phyloP scores from a whole-genome alignment of 1,140 invertebrate species.

The Conopomorpha cramerella region DNA sequence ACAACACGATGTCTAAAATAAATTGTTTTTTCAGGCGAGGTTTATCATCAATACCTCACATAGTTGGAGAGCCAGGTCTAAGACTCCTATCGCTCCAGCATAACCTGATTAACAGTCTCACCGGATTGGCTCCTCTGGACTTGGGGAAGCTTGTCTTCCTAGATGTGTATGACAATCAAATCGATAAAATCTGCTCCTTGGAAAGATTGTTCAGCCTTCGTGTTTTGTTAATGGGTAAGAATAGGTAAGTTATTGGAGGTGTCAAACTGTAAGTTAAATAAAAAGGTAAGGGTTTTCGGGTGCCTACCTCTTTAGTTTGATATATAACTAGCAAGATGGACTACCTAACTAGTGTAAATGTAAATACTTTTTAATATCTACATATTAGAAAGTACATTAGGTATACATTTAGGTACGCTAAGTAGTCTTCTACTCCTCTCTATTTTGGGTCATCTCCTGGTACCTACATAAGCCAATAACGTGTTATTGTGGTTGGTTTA shows the following conservation, averaged over 20 bases:
- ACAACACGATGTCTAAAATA: conserved; percentile 3
- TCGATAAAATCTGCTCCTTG: conserved; percentile 81
- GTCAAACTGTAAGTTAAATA: background rate
- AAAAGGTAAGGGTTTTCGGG: too few species aligned
- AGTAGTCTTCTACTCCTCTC: too few species aligned
- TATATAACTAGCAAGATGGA: too few species aligned
- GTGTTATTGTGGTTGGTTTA: conserved; percentile 3
- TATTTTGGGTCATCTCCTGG: too few species aligned
- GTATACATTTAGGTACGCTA: too few species aligned
- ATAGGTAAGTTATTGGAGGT: conserved; percentile 58
- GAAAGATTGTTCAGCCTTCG: conserved; percentile 76
- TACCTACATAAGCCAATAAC: too few species aligned
- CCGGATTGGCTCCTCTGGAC: conserved; percentile 48
- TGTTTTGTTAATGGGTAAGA: conserved; percentile 88
- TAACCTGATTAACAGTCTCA: conserved; percentile 81
- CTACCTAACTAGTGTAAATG: too few species aligned
- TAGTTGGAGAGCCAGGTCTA: conserved; percentile 78
- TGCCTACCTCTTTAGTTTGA: too few species aligned
- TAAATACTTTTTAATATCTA: too few species aligned
- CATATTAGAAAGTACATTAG: too few species aligned
- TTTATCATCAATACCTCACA: conserved; percentile 75
- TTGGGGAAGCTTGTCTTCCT: conserved; percentile 85
- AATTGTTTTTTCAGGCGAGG: conserved; percentile 61
- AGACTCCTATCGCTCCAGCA: conserved; percentile 87
- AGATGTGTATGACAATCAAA: conserved; percentile 92